A percentile compares a stretch with the other conserved stretches of the same genome.
These are phyloP conservation scores for Zeus faber DNA, from an alignment of 2,113 vertebrate species.

Conservation along the genomic window DNA sequence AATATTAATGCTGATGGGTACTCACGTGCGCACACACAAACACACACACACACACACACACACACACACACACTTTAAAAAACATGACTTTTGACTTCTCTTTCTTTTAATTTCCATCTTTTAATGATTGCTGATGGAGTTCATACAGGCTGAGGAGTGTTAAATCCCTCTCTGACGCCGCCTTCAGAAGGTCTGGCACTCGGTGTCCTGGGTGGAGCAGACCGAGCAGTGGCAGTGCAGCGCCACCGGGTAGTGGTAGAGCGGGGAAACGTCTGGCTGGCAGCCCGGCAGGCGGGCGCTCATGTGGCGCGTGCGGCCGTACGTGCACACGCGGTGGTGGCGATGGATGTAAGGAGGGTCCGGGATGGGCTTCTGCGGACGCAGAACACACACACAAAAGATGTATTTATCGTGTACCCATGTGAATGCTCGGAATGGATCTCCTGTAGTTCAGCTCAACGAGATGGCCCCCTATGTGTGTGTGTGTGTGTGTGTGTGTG, in stretches of 20 bases:
- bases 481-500: neutral
- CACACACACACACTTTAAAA: neutral
- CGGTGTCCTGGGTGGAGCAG: slow-evolving; percentile 72
- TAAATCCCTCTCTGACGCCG: too few species aligned
- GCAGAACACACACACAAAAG: slow-evolving; percentile 4
- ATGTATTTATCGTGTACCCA: too few species aligned
- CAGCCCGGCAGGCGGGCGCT: slow-evolving; percentile 68
- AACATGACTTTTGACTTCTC: too few species aligned
- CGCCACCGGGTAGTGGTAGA: slow-evolving; percentile 74
- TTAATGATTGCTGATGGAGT: too few species aligned
- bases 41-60: slow-evolving; percentile 4
- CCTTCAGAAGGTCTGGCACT: slow-evolving; percentile 73
- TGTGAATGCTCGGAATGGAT: too few species aligned
- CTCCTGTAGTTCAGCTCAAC: too few species aligned
- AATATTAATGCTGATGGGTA: too few species aligned
- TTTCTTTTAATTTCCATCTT: too few species aligned
- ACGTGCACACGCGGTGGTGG: slow-evolving; percentile 72
- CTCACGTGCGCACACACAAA: neutral
- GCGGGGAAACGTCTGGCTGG: slow-evolving; percentile 60
- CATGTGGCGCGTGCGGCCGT: slow-evolving; percentile 60
- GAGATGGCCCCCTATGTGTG: neutral
- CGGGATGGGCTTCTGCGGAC: slow-evolving; percentile 60
- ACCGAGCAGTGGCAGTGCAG: slow-evolving; percentile 68
- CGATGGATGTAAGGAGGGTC: slow-evolving; percentile 71
- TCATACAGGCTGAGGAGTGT: too few species aligned